phyloP scores from a whole-genome alignment of 2,797 vertebrate genomes.

The Vultur gryphus region DNA sequence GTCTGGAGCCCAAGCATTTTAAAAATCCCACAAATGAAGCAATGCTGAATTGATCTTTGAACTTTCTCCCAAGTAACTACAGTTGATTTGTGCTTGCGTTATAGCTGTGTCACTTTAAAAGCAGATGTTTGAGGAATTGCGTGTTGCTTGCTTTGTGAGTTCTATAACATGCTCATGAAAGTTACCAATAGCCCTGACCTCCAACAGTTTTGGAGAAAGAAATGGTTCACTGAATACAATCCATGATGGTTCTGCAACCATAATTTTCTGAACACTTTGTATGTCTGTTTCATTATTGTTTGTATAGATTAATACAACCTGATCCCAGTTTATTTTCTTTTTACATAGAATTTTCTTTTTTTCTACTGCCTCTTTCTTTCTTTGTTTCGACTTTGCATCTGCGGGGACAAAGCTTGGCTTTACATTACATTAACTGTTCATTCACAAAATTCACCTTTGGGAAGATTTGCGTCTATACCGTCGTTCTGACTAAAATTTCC shows the following conservation, averaged over 20 bases:
- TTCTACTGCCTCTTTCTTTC: background rate
- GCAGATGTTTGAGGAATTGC: background rate
- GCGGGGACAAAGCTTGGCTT: background rate
- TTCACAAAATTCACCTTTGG: background rate
- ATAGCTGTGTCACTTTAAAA: background rate
- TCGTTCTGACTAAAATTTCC: slow-evolving; percentile 7
- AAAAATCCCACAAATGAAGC: background rate
- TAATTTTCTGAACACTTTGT: background rate
- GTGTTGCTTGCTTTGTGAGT: background rate
- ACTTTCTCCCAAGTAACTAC: background rate
- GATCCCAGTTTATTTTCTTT: background rate
- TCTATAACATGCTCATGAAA: background rate
- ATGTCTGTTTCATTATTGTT: background rate
- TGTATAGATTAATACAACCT: background rate
- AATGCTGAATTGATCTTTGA: background rate
- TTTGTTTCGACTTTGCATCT: background rate
- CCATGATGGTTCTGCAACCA: background rate
- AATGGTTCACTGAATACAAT: background rate
- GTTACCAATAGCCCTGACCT: background rate
- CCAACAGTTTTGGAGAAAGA: background rate
- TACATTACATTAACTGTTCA: background rate
- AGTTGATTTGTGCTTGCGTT: background rate
- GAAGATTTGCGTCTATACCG: background rate
- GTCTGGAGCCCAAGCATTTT: background rate
- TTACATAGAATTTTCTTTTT: background rate